Conservation (phyloP, 2,888 invertebrate species). For the Therioaphis trifolii region DNA sequence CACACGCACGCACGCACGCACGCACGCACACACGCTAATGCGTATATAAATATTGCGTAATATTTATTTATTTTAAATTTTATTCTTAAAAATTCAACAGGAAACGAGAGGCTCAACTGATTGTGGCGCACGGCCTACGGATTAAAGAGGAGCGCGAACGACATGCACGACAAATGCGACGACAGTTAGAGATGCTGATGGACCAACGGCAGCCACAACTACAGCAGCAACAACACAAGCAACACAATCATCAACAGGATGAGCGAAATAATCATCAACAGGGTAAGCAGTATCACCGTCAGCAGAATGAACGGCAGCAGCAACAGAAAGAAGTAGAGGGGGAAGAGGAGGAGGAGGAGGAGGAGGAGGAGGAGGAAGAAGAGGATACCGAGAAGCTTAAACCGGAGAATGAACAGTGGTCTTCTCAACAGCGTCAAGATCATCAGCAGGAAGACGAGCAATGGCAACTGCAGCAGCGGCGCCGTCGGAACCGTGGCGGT, state of each 20-base stretch:
- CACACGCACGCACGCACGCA: too few relatives aligned
- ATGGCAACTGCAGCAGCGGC: not conserved
- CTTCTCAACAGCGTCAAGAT: not conserved
- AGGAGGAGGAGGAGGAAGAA: too few relatives aligned
- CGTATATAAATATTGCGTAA: too few relatives aligned
- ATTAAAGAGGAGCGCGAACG: conserved; percentile 36
- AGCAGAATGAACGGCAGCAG: too few relatives aligned
- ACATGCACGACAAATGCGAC: conserved; percentile 40
- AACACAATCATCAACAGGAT: not conserved
- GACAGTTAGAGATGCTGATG: conserved; percentile 49
- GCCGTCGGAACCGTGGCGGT: not conserved
- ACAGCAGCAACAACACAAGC: not conserved
- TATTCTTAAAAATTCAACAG: not conserved
- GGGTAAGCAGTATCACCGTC: not conserved
- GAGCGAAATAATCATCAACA: not conserved
- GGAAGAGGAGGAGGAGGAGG: not conserved
- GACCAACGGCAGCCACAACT: conserved; percentile 31
- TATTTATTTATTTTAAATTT: not conserved
- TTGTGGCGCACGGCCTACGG: conserved; percentile 19
- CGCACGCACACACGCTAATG: too few relatives aligned
- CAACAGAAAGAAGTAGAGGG: not conserved
- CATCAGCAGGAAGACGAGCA: not conserved
- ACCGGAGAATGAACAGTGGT: too few relatives aligned
- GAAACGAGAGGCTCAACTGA: conserved; percentile 16
- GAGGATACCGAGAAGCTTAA: too few relatives aligned